These are phyloP conservation scores for Callionymus lyra DNA, from an alignment of 2,113 vertebrate species.

Conservation along the genomic window DNA sequence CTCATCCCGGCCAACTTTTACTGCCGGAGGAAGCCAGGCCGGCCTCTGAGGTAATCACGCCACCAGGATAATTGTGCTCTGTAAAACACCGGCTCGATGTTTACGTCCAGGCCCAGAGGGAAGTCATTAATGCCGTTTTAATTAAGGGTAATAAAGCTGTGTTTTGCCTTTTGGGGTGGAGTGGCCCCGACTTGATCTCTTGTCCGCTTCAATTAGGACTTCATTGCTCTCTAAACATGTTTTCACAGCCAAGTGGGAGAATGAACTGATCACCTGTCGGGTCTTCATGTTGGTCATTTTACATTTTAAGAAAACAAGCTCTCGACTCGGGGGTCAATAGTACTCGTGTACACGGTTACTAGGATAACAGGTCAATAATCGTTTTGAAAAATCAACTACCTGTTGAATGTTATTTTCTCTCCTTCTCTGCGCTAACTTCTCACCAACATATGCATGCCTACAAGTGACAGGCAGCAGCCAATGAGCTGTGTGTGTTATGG, in stretches of 20 bases:
- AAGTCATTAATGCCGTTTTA: slow-evolving; percentile 66
- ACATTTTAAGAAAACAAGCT: too few species aligned
- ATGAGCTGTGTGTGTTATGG: too few species aligned
- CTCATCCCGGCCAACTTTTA: slow-evolving; percentile 49
- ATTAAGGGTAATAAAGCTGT: slow-evolving; percentile 59
- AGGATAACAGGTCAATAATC: too few species aligned
- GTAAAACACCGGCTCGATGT: slow-evolving; percentile 62
- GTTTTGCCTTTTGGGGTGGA: slow-evolving; percentile 44
- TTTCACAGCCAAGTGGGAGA: slow-evolving; percentile 36
- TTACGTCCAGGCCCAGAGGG: slow-evolving; percentile 58
- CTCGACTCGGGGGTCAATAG: too few species aligned
- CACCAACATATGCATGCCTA: too few species aligned
- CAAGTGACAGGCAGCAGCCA: too few species aligned
- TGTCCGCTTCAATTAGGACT: slow-evolving; percentile 25
- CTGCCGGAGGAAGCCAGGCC: slow-evolving; percentile 43
- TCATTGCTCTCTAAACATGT: slow-evolving; percentile 29
- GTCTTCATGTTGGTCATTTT: slow-evolving; percentile 18
- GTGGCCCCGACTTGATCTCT: slow-evolving; percentile 49
- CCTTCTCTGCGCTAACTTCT: too few species aligned
- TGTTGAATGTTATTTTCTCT: too few species aligned
- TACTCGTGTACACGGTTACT: too few species aligned
- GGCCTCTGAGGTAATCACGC: slow-evolving; percentile 60
- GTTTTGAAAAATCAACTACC: too few species aligned
- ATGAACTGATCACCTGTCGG: slow-evolving; percentile 21
- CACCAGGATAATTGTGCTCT: slow-evolving; percentile 57